These are phyloP conservation scores for Psix sp. DNA, from an alignment of 1,140 invertebrate species.

Conservation along the genomic window DNA sequence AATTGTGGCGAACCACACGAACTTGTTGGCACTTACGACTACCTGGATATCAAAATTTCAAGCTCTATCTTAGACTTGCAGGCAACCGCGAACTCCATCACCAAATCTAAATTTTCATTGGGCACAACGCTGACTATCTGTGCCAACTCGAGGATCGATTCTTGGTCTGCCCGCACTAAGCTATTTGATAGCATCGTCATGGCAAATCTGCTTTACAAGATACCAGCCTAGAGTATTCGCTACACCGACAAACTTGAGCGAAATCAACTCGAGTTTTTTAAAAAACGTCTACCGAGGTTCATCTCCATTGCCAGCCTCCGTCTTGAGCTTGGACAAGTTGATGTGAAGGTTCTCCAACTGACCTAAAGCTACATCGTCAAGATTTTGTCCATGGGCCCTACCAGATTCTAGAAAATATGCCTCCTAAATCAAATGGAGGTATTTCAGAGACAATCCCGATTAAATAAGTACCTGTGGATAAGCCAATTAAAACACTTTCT, in stretches of 20 bases:
- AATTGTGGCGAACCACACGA: neutral
- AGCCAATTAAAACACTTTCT: neutral
- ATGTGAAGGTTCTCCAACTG: neutral
- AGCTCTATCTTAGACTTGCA: neutral
- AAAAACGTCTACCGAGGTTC: neutral
- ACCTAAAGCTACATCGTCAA: neutral
- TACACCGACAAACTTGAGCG: conserved; percentile 10
- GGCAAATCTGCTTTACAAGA: conserved; percentile 1
- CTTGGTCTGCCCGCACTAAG: conserved; percentile 1
- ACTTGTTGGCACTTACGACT: neutral
- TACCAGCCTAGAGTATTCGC: conserved; percentile 1
- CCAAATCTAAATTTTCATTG: conserved; percentile 5
- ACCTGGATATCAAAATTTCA: conserved; percentile 1
- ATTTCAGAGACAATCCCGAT: neutral
- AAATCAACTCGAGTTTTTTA: conserved; percentile 1
- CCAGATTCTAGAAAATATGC: neutral
- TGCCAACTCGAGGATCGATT: conserved; percentile 2
- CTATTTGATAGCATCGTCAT: neutral
- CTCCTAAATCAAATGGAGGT: neutral
- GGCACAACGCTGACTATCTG: neutral
- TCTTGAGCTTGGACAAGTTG: neutral
- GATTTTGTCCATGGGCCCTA: neutral
- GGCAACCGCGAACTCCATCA: neutral
- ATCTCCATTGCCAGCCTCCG: neutral
- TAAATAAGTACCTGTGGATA: neutral